Evolutionary conservation across 2,888 invertebrate species (phyloP).

Genomic region (Pecten maximus): DNA sequence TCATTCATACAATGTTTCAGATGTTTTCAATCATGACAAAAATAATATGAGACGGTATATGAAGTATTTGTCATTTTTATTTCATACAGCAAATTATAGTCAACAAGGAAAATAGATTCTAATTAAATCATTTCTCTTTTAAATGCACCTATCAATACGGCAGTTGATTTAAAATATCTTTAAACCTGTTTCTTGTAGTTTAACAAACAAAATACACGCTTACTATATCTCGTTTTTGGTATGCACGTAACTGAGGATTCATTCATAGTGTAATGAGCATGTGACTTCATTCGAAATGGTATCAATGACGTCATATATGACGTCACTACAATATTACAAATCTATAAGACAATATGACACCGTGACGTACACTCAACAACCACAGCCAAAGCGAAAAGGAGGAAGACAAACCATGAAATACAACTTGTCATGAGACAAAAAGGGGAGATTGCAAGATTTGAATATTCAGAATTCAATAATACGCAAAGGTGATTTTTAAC

Average conservation of each 20-base stretch:
- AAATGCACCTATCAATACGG: conserved; percentile 35
- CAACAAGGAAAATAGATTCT: conserved; percentile 35
- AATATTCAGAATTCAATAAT: conserved; percentile 25
- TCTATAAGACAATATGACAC: conserved; percentile 1
- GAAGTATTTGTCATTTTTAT: conserved; percentile 31
- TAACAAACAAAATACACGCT: conserved; percentile 10
- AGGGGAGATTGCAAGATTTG: conserved; percentile 18
- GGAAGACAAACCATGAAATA: conserved; percentile 18
- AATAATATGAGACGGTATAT: background rate
- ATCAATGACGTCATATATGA: conserved; percentile 1
- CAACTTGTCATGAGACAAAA: conserved; percentile 22
- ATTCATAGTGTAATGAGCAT: conserved; percentile 27
- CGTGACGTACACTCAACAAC: conserved; percentile 28
- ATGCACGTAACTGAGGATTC: conserved; percentile 15
- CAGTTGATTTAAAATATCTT: conserved; percentile 33
- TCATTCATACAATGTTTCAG: background rate
- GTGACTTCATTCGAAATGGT: conserved; percentile 19
- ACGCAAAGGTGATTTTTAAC: conserved; percentile 10
- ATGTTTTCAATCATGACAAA: background rate
- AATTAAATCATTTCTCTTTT: conserved; percentile 33
- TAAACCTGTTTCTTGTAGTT: background rate
- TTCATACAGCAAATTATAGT: conserved; percentile 35
- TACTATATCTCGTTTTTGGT: conserved; percentile 26
- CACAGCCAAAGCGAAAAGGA: conserved; percentile 30
- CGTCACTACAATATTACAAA: conserved; percentile 18